A percentile compares a stretch with the other conserved stretches of the same genome.
Evolutionary conservation across 2,888 invertebrate genomes (phyloP).

Genomic region (Liodrosophila aerea): DNA sequence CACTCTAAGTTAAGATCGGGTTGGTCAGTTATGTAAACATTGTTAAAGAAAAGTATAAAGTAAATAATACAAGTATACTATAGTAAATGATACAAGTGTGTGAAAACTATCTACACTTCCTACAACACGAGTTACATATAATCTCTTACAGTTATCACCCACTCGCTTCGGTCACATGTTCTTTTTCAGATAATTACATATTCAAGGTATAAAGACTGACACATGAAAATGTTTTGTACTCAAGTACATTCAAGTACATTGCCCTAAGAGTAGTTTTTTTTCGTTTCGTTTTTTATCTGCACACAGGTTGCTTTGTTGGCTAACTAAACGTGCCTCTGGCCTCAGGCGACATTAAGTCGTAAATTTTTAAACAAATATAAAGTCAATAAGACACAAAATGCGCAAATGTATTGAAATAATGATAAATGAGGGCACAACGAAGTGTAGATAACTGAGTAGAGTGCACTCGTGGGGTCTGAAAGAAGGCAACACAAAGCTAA

Average conservation of each 20-base stretch:
- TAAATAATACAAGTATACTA: no score
- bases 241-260: slow-evolving; percentile 14
- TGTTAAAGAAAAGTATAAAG: no score
- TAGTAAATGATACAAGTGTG: no score
- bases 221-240: slow-evolving; percentile 5
- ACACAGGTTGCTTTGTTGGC: slow-evolving; percentile 8
- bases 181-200: neutral
- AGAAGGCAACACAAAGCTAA: neutral
- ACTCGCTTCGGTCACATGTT: slow-evolving; percentile 10
- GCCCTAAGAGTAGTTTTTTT: slow-evolving; percentile 4
- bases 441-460: neutral
- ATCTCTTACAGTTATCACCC: neutral
- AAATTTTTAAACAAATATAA: slow-evolving; percentile 16
- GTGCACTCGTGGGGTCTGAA: no score
- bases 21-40: slow-evolving; percentile 7
- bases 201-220: slow-evolving; percentile 2
- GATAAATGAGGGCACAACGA: slow-evolving; percentile 8
- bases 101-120: no score
- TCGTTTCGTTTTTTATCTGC: slow-evolving; percentile 1
- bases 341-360: neutral
- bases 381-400: slow-evolving; percentile 13
- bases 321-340: slow-evolving; percentile 13
- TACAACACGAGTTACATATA: neutral
- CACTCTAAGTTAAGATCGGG: slow-evolving; percentile 8
- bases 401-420: slow-evolving; percentile 19